Percentiles rank a stretch among this genome's conserved stretches.
Conservation (phyloP, 2,888 invertebrate genomes). For the Tanytarsus gracilentus region DNA sequence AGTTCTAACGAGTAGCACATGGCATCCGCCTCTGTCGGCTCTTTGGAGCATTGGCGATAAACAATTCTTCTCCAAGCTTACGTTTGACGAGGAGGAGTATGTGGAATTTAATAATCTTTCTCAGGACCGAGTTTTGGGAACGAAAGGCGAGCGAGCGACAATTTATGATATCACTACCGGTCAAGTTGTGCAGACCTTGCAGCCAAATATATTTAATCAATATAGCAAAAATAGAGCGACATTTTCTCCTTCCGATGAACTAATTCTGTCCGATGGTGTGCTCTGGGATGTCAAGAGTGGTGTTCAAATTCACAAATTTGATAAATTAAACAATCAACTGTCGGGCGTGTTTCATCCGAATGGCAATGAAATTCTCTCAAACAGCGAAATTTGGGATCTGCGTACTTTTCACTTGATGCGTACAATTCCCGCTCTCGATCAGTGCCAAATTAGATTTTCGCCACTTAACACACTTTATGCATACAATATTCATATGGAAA, state of each 20-base stretch:
- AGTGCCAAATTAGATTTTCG: constrained; percentile 81
- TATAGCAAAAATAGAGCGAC: constrained; percentile 91
- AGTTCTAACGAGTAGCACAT: constrained; percentile 74
- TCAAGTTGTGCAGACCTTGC: constrained; percentile 59
- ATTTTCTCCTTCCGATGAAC: constrained; percentile 86
- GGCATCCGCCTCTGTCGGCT: constrained; percentile 65
- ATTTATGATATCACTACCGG: constrained; percentile 85
- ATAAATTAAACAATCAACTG: constrained; percentile 89
- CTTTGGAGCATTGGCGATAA: constrained; percentile 41
- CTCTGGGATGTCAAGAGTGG: constrained; percentile 85
- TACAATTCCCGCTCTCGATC: constrained; percentile 88
- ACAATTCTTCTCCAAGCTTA: constrained; percentile 48
- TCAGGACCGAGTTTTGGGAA: constrained; percentile 83
- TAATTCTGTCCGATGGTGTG: constrained; percentile 92
- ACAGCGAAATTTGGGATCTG: constrained; percentile 97
- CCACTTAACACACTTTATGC: constrained; percentile 82
- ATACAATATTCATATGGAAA: constrained; percentile 64
- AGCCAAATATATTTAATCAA: constrained; percentile 77
- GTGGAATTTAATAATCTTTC: constrained; percentile 81
- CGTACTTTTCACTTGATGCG: constrained; percentile 87
- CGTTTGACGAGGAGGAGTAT: constrained; percentile 76
- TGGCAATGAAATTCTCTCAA: constrained; percentile 91
- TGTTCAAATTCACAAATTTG: constrained; percentile 90
- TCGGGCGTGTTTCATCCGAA: constrained; percentile 96
- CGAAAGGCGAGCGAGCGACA: constrained; percentile 58